A percentile compares a stretch with the other conserved stretches of the same genome.
Conservation (phyloP, 1,140 invertebrate species). For the Drosophila orosa region DNA sequence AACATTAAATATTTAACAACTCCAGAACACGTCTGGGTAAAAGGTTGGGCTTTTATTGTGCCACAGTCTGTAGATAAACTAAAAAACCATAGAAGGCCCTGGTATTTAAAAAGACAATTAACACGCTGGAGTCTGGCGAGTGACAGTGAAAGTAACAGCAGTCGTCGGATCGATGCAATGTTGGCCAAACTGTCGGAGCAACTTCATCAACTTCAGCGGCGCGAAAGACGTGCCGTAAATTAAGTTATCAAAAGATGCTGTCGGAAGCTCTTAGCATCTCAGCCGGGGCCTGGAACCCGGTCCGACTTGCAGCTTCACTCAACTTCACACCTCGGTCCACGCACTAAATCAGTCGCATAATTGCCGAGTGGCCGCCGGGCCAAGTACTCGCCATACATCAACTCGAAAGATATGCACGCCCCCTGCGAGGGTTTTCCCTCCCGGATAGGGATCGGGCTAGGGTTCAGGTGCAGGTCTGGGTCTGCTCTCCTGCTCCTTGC, state of each 20-base stretch:
- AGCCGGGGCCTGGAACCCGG: slow-evolving; percentile 6
- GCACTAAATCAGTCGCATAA: slow-evolving; percentile 81
- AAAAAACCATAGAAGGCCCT: slow-evolving; percentile 27
- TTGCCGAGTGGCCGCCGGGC: slow-evolving; percentile 46
- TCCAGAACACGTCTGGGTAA: slow-evolving; percentile 10
- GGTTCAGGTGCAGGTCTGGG: slow-evolving; percentile 29
- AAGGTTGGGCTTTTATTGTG: slow-evolving; percentile 1
- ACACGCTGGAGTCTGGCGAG: slow-evolving; percentile 33
- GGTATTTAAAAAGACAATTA: slow-evolving; percentile 63
- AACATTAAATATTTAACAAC: slow-evolving; percentile 27
- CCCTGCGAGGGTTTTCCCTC: slow-evolving; percentile 16
- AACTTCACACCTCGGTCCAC: slow-evolving; percentile 71
- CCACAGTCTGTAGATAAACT: not conserved
- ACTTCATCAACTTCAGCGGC: slow-evolving; percentile 62
- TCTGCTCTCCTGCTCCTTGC: slow-evolving; percentile 17
- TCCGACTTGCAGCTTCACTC: slow-evolving; percentile 54
- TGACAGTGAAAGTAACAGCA: slow-evolving; percentile 74
- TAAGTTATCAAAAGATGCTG: slow-evolving; percentile 77
- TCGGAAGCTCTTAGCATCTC: slow-evolving; percentile 79
- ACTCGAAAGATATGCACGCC: slow-evolving; percentile 73
- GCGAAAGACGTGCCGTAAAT: slow-evolving; percentile 68
- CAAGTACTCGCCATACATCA: slow-evolving; percentile 65
- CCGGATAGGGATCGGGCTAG: slow-evolving; percentile 25
- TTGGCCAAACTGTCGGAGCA: slow-evolving; percentile 51
- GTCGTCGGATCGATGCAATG: slow-evolving; percentile 57